Percentiles rank a stretch among this genome's conserved stretches.
These are phyloP conservation scores for Chrysolina oricalcia DNA, from an alignment of 2,888 invertebrate genomes.

Conservation along the genomic window DNA sequence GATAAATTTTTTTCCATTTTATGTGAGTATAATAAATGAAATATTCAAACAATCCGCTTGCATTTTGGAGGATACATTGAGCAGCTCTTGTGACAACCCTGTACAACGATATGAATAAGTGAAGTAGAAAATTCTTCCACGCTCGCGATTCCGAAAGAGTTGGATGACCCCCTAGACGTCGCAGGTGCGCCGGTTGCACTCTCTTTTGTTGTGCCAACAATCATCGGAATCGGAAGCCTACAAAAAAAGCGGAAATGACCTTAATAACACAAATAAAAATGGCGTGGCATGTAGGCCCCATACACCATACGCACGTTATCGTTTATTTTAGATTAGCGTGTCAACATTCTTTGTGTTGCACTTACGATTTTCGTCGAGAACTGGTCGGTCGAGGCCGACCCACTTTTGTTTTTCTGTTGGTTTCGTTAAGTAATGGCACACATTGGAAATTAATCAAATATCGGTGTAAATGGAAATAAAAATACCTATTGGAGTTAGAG, in stretches of 20 bases:
- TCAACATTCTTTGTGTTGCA: conserved; percentile 18
- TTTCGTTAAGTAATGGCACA: background rate
- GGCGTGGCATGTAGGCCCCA: conserved; percentile 31
- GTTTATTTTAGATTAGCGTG: conserved; percentile 22
- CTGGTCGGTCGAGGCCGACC: background rate
- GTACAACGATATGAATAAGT: background rate
- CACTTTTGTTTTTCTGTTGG: conserved; percentile 2
- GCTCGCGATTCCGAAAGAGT: conserved; percentile 33
- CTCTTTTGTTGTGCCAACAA: conserved; percentile 44
- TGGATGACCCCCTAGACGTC: conserved; percentile 40
- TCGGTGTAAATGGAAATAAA: too few relatives aligned
- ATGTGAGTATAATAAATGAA: too few relatives aligned
- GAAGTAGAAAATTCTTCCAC: background rate
- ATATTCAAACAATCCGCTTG: too few relatives aligned
- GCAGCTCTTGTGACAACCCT: background rate
- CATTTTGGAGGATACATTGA: too few relatives aligned
- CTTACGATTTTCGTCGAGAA: conserved; percentile 8
- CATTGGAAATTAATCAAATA: too few relatives aligned
- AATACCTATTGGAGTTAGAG: too few relatives aligned
- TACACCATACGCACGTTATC: background rate
- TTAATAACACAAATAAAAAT: conserved; percentile 41
- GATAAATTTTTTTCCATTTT: too few relatives aligned
- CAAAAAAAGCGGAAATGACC: conserved; percentile 46
- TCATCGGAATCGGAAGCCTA: conserved; percentile 43
- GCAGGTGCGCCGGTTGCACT: conserved; percentile 39